A percentile compares a stretch with the other conserved stretches of the same genome.
Evolutionary conservation across 2,797 vertebrate species (phyloP).

Genomic region (Channallabes apus): DNA sequence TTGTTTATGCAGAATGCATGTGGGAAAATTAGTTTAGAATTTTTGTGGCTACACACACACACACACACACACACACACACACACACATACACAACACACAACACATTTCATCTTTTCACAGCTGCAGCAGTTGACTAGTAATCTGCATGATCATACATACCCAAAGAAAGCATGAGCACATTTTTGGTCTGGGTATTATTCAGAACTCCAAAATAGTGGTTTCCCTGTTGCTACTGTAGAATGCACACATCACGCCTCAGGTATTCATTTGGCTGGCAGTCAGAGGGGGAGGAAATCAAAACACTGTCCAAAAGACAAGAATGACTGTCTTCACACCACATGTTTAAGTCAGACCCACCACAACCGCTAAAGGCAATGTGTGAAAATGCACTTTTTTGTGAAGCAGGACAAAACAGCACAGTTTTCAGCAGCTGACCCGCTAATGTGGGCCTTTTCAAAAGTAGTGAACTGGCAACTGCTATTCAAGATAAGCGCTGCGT

Average conservation of each 20-base stretch:
- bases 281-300: neutral
- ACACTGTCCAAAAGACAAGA: neutral
- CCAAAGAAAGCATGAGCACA: constrained; percentile 27
- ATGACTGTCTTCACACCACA: constrained; percentile 10
- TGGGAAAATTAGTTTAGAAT: neutral
- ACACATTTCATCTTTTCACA: constrained; percentile 14
- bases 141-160: constrained; percentile 27
- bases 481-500: constrained; percentile 20
- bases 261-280: constrained; percentile 29
- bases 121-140: constrained; percentile 10
- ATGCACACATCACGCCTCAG: constrained; percentile 23
- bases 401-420: constrained; percentile 24
- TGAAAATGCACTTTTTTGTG: constrained; percentile 22
- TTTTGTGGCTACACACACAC: neutral
- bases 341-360: neutral
- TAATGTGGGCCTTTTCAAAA: constrained; percentile 33
- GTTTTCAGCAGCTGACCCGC: neutral
- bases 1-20: neutral
- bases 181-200: constrained; percentile 31
- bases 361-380: neutral
- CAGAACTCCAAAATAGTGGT: constrained; percentile 36
- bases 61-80: neutral
- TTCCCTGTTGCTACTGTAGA: constrained; percentile 36
- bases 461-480: constrained; percentile 39
- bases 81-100: neutral